Evolutionary conservation across 2,113 vertebrate species (phyloP).

Genomic region (Pristiophorus japonicus): DNA sequence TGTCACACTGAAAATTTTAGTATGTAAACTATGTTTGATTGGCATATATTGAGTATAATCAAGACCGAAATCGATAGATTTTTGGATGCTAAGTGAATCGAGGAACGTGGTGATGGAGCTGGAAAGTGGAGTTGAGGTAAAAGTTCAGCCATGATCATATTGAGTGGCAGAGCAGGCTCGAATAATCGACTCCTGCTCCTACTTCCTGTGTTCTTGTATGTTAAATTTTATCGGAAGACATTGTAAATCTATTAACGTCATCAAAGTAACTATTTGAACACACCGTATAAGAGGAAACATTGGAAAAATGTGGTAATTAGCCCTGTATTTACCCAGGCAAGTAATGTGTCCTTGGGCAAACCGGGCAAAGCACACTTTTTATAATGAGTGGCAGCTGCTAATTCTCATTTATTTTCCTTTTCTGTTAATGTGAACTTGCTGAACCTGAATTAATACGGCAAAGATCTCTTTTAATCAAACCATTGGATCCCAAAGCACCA

Average conservation of each 20-base stretch:
- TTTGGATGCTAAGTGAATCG: too few relatives aligned
- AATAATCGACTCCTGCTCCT: too few relatives aligned
- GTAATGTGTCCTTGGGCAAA: background rate
- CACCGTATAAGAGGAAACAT: background rate
- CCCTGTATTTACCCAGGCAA: background rate
- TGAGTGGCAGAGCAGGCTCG: too few relatives aligned
- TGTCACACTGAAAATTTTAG: background rate
- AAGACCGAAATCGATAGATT: too few relatives aligned
- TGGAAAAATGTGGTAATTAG: background rate
- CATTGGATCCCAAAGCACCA: background rate
- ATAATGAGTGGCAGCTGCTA: background rate
- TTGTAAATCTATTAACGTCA: background rate
- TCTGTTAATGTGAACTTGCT: background rate
- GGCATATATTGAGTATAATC: background rate
- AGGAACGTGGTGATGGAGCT: too few relatives aligned
- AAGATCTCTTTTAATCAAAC: background rate
- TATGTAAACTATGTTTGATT: background rate
- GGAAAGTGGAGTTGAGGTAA: too few relatives aligned
- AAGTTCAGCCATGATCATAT: too few relatives aligned
- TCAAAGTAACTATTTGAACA: background rate
- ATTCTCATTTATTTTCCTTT: background rate
- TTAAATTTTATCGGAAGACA: background rate
- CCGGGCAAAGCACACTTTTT: background rate
- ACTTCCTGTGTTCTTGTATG: too few relatives aligned
- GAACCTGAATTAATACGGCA: background rate